Evolutionary conservation across 1,140 invertebrate species (phyloP), one percentile per base, ranked within the genome.

Genomic region (Scaptomyza pallida): DNA sequence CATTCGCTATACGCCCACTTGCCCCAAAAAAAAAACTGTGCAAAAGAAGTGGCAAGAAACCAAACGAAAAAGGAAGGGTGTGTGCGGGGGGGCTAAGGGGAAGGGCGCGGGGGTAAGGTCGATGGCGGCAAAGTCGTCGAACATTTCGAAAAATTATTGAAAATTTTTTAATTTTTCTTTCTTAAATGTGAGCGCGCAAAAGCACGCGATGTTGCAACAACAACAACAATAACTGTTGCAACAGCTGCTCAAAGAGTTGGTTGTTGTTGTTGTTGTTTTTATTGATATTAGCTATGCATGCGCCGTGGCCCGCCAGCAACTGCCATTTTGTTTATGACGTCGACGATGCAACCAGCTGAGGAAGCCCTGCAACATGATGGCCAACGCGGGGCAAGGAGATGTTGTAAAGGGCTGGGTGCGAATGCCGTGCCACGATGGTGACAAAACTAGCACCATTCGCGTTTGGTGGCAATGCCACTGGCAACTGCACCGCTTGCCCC

Each of bases 81-180:
- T 19, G 33, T 10, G 17, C 26, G 48, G n/a, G 30, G 8, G 2
- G 5, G 4, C 30, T 2, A 35, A 16, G 12, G n/a, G 56, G n/a
- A 26, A 56, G n/a, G n/a, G n/a, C n/a, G n/a, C n/a, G n/a, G n/a
- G n/a, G n/a, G n/a, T n/a, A 61, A 64, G 59, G 57, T 37, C 61
- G 16, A 44, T 44, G 37, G 50, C 43, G 70, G 65, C 59, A 63
- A 63, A 76, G 45, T 81, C 80, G 73, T 81, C 77, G 82, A 86
- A 86, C 81, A 81, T 81, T 86, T 86, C 75, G 71, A 88, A 82
- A 86, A 88, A 88, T 88, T 86, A 88, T 86, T 86, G 82, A 72
- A 80, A 78, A 88, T 62, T 82, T 86, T 80, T 88, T 78, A 88
- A 86, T 82, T 86, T 86, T 78, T 85, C 75, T 77, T n/a, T 63